phyloP scores from a whole-genome alignment of 2,888 invertebrate species.

The Apoderus coryli region DNA sequence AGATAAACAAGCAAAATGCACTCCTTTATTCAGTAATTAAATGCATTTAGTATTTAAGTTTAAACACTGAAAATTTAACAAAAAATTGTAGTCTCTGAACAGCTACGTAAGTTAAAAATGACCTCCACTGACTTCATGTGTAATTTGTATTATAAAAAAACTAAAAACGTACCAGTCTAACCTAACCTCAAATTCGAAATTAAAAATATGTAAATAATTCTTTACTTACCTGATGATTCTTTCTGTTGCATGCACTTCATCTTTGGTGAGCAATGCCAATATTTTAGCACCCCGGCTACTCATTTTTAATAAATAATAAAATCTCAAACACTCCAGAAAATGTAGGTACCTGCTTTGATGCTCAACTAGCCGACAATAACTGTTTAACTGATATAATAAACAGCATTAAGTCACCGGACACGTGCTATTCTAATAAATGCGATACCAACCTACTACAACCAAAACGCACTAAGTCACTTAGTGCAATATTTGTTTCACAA shows the following conservation, averaged over 20 bases:
- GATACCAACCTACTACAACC: conserved; percentile 1
- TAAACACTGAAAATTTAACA: too few species aligned
- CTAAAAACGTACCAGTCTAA: conserved; percentile 1
- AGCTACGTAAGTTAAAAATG: too few species aligned
- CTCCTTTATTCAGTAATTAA: too few species aligned
- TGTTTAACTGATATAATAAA: conserved; percentile 1
- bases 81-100: too few species aligned
- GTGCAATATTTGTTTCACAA: not conserved
- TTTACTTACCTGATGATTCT: conserved; percentile 6
- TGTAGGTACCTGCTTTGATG: too few species aligned
- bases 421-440: not conserved
- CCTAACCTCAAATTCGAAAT: conserved; percentile 2
- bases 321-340: conserved; percentile 3
- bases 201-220: conserved; percentile 4
- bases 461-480: conserved; percentile 7
- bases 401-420: conserved; percentile 4
- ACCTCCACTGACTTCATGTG: too few species aligned
- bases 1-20: too few species aligned
- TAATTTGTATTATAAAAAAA: too few species aligned
- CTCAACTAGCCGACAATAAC: too few species aligned
- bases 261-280: conserved; percentile 4
- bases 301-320: conserved; percentile 5
- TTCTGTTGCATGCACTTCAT: not conserved
- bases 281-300: conserved; percentile 7
- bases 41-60: too few species aligned